Evolutionary conservation across 2,888 invertebrate species (phyloP).

Genomic region (Agrotis clavis): DNA sequence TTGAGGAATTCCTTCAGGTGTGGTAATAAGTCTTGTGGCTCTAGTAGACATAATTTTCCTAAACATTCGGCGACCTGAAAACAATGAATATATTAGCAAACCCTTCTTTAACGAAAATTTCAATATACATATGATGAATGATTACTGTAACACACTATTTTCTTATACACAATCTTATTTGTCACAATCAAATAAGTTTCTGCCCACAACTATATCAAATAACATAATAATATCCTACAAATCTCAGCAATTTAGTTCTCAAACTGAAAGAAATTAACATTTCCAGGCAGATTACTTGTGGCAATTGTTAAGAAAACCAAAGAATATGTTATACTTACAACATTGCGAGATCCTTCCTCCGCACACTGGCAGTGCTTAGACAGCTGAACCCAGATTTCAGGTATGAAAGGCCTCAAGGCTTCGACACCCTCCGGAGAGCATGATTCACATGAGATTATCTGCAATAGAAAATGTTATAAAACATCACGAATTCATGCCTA

Average conservation of each 20-base stretch:
- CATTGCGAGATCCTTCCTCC: slow-evolving; percentile 99
- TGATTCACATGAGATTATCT: slow-evolving; percentile 96
- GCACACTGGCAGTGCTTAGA: slow-evolving; percentile 98
- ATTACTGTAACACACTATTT: no score
- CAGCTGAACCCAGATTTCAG: slow-evolving; percentile 97
- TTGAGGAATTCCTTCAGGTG: slow-evolving; percentile 95
- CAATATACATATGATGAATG: no score
- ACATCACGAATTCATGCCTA: neutral
- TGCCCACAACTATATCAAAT: no score
- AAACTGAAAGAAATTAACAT: no score
- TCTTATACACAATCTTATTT: no score
- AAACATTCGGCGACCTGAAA: slow-evolving; percentile 97
- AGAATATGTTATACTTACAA: slow-evolving; percentile 89
- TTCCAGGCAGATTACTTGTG: no score
- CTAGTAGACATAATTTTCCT: slow-evolving; percentile 98
- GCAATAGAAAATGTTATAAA: slow-evolving; percentile 61
- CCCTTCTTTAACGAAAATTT: no score
- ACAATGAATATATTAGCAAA: neutral
- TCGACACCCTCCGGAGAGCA: slow-evolving; percentile 94
- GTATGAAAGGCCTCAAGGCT: slow-evolving; percentile 95
- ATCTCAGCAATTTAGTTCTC: no score
- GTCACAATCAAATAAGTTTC: no score
- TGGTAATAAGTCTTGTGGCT: slow-evolving; percentile 97
- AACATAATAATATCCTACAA: no score
- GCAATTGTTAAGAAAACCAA: neutral